Evolutionary conservation across 2,113 vertebrate genomes (phyloP).

Genomic region (Aix galericulata): DNA sequence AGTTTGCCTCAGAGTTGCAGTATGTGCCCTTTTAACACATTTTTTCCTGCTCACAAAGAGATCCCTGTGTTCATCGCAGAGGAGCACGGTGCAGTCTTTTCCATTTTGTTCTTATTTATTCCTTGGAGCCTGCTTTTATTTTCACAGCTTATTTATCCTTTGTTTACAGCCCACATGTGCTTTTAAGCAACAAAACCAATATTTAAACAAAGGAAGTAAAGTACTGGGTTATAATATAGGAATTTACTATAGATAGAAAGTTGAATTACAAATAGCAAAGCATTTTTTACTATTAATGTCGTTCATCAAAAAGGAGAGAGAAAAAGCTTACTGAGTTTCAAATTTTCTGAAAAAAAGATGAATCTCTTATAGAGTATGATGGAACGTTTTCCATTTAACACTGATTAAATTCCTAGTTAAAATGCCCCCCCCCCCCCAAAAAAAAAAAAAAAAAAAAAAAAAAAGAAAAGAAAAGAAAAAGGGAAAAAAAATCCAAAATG

Average conservation of each 20-base stretch:
- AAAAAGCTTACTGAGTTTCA: slow-evolving; percentile 33
- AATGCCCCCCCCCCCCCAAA: background rate
- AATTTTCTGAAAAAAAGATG: background rate
- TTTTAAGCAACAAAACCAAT: slow-evolving; percentile 71
- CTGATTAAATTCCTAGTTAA: background rate
- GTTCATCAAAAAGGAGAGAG: background rate
- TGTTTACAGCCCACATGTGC: slow-evolving; percentile 67
- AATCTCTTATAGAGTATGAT: slow-evolving; percentile 16
- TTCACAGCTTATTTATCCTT: slow-evolving; percentile 55
- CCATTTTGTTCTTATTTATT: slow-evolving; percentile 64
- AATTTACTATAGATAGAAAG: slow-evolving; percentile 63
- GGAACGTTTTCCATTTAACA: slow-evolving; percentile 20
- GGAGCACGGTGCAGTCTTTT: slow-evolving; percentile 50
- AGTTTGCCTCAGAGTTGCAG: slow-evolving; percentile 75
- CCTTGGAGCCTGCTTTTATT: slow-evolving; percentile 68
- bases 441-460: background rate
- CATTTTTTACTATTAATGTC: slow-evolving; percentile 29
- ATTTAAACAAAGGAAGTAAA: slow-evolving; percentile 68
- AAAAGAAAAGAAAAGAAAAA: background rate
- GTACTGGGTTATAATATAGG: slow-evolving; percentile 57
- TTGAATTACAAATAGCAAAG: slow-evolving; percentile 45
- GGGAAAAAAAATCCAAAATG: background rate
- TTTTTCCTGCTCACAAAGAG: slow-evolving; percentile 48
- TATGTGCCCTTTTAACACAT: slow-evolving; percentile 69
- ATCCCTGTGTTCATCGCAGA: slow-evolving; percentile 63